Base-by-base conservation (phyloP, 2,888 invertebrate genomes). In the Polyploca ridens region DNA sequence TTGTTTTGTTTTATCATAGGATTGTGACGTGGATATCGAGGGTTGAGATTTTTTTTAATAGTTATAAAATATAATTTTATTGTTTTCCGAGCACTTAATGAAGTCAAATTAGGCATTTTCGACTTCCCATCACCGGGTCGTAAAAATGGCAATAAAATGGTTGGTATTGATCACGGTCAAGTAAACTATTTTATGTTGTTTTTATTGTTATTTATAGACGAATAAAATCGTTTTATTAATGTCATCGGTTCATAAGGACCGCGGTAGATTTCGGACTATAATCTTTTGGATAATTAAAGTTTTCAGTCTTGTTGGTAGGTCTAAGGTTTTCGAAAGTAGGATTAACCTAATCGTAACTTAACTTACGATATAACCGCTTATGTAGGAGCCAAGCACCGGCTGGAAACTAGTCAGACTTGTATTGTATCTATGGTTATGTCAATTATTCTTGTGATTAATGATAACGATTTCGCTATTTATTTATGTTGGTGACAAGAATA, bases 161-260 rank as follows among this genome's bases (percentile, higher is more conserved):
- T 84, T 83, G 81, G 86, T 90, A 91, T 92, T 88, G 93, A 91
- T 92, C 89, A 82, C 84, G 83, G 82, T 75, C 84, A 83, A 90
- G 85, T 90, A 87, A 90, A 89, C 91, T 93, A 93, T 93, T 93
- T 93, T 88, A 93, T 91, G 89, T 85, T 85, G 78, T 88, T 94
- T 93, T 93, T 93, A 93, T 90, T 87, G 91, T 92, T 92, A 93
- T 94, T 94, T 92, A 93, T 93, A 81, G 89, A 75, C 82, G 72
- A 88, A 91, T 92, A 92, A 93, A 93, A 91, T 78, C 71, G 78
- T 85, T 88, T 91, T 89, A 88, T 91, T 85, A 87, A 88, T 90
- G 90, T 90, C 88, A 89, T 88, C 88, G 86, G 85, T 81, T 86
- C 79, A 73, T 79, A 80, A 79, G 83, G 79, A 77, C 77, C 78